Evolutionary conservation across 2,888 invertebrate genomes (phyloP).

Genomic region (Amphimallon solstitiale): DNA sequence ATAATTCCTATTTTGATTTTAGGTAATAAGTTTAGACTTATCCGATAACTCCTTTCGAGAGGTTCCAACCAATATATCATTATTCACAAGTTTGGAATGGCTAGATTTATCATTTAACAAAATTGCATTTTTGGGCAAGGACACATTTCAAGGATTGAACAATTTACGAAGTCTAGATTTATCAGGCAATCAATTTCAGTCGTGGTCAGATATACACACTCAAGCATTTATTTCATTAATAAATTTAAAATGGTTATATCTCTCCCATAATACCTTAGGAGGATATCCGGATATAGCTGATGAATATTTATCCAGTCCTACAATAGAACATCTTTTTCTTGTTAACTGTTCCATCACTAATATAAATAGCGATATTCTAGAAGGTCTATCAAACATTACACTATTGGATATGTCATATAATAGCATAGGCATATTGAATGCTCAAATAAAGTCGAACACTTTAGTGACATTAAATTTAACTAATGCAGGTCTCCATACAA

Average conservation of each 20-base stretch:
- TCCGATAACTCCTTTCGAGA: slow-evolving; percentile 70
- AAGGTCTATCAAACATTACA: slow-evolving; percentile 38
- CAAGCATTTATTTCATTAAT: slow-evolving; percentile 64
- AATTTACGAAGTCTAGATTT: slow-evolving; percentile 71
- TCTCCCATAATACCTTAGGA: slow-evolving; percentile 72
- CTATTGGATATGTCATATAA: slow-evolving; percentile 42
- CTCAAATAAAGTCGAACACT: slow-evolving; percentile 50
- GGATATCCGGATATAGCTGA: slow-evolving; percentile 49
- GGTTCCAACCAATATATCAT: slow-evolving; percentile 67
- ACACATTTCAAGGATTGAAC: slow-evolving; percentile 66
- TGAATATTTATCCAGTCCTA: slow-evolving; percentile 67
- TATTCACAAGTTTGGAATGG: slow-evolving; percentile 65
- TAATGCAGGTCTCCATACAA: slow-evolving; percentile 66
- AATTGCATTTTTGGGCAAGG: slow-evolving; percentile 49
- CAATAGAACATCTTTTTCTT: slow-evolving; percentile 69
- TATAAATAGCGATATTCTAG: slow-evolving; percentile 32
- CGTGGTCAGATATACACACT: slow-evolving; percentile 69
- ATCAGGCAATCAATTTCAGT: slow-evolving; percentile 70
- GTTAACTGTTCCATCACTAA: slow-evolving; percentile 71
- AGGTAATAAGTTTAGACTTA: slow-evolving; percentile 73
- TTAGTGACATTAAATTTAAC: slow-evolving; percentile 67
- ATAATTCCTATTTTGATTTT: slow-evolving; percentile 52
- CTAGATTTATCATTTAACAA: slow-evolving; percentile 65
- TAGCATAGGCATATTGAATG: slow-evolving; percentile 40
- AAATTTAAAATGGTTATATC: slow-evolving; percentile 69